These are phyloP conservation scores for Dissostichus mawsoni DNA, from an alignment of 2,113 vertebrate species.

Conservation along the genomic window DNA sequence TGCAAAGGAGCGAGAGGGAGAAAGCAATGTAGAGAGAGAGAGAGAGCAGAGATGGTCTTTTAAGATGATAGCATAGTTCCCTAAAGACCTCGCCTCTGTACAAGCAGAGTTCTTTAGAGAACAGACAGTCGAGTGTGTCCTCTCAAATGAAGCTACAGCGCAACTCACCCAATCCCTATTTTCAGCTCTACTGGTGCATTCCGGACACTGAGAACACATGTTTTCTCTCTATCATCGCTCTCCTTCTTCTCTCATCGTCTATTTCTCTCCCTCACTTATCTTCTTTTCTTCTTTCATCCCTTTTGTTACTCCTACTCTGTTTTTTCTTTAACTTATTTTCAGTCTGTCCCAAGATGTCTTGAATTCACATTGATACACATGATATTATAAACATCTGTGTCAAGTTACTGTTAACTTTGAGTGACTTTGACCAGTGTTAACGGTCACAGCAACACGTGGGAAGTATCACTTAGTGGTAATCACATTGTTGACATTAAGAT, in stretches of 20 bases:
- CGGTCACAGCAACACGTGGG: constrained; percentile 9
- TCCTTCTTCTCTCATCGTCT: constrained; percentile 1
- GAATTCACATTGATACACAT: background rate
- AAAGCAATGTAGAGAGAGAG: background rate
- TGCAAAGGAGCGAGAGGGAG: background rate
- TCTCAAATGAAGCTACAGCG: constrained; percentile 68
- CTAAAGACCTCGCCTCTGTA: constrained; percentile 60
- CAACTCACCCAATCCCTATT: constrained; percentile 73
- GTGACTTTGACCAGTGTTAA: background rate
- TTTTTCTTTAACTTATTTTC: background rate
- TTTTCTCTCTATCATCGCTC: constrained; percentile 63
- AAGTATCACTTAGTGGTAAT: constrained; percentile 44
- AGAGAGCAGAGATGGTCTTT: constrained; percentile 49
- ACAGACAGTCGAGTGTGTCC: constrained; percentile 75
- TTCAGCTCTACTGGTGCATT: constrained; percentile 76
- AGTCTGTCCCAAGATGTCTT: background rate
- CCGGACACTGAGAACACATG: constrained; percentile 70
- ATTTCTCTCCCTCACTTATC: constrained; percentile 22
- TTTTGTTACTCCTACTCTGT: constrained; percentile 1
- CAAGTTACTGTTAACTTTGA: constrained; percentile 6
- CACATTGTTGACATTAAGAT: constrained; percentile 63
- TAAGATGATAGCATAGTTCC: constrained; percentile 71
- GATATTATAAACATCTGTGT: constrained; percentile 22
- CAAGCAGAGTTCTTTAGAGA: constrained; percentile 70
- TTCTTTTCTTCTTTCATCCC: background rate